Conservation (phyloP, 2,888 invertebrate genomes). For the Auanema freiburgensis region DNA sequence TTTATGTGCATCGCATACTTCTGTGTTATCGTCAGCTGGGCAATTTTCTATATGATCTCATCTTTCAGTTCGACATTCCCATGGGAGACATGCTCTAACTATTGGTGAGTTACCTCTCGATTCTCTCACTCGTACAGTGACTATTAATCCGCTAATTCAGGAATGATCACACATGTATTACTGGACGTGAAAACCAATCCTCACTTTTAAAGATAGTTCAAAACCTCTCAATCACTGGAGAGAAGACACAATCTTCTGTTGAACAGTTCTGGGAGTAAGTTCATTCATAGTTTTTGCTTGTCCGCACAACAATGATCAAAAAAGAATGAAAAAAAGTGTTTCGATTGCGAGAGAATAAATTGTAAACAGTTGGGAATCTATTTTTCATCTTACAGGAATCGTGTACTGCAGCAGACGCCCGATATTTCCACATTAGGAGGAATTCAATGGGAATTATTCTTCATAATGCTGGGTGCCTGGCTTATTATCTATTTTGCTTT, state of each 20-base stretch:
- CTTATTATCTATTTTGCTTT: conserved; percentile 63
- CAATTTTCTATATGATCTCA: conserved; percentile 63
- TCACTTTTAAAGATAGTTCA: conserved; percentile 29
- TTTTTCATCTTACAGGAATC: conserved; percentile 39
- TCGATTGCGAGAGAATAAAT: not conserved
- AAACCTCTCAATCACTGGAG: conserved; percentile 26
- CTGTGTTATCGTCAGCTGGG: conserved; percentile 64
- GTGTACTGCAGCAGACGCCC: conserved; percentile 59
- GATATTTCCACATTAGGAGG: conserved; percentile 60
- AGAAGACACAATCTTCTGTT: conserved; percentile 58
- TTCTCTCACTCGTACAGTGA: not conserved
- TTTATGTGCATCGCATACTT: conserved; percentile 64
- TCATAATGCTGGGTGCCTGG: conserved; percentile 59
- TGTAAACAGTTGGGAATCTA: not conserved
- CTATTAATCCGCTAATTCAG: conserved; percentile 12
- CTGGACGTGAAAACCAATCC: conserved; percentile 47
- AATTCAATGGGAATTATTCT: conserved; percentile 63
- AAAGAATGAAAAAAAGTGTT: not conserved
- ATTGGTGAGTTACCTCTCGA: conserved; percentile 43
- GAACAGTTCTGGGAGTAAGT: conserved; percentile 65
- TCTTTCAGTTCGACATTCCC: conserved; percentile 58
- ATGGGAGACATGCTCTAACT: conserved; percentile 63
- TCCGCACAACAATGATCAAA: not conserved
- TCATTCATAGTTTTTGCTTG: not conserved
- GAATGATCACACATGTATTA: conserved; percentile 45